Conservation (phyloP, 1,140 invertebrate genomes). For the Asobara japonica region DNA sequence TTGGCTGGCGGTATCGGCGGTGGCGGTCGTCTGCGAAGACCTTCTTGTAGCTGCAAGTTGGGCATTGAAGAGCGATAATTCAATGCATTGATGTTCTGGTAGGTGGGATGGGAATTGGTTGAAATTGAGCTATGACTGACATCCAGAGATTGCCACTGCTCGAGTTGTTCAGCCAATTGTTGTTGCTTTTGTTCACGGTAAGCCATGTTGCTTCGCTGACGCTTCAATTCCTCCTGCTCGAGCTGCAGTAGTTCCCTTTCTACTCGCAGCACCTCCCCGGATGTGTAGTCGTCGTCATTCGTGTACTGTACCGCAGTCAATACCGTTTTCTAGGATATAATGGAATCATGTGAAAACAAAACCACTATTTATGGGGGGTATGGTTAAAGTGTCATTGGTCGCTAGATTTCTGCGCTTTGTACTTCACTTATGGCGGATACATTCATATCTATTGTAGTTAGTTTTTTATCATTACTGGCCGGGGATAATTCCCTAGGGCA, state of each 20-base stretch:
- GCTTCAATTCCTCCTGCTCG: conserved; percentile 80
- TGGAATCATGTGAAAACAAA: not conserved
- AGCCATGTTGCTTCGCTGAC: conserved; percentile 76
- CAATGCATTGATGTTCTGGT: conserved; percentile 51
- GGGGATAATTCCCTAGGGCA: too few species aligned
- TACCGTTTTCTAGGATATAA: conserved; percentile 47
- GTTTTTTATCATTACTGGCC: too few species aligned
- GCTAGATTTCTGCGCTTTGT: too few species aligned
- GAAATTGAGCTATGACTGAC: conserved; percentile 49
- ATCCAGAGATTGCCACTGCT: conserved; percentile 63
- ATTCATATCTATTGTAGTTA: too few species aligned
- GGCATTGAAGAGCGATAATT: conserved; percentile 78
- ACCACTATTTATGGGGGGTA: not conserved
- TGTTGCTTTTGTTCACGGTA: conserved; percentile 69
- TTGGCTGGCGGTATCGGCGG: conserved; percentile 67
- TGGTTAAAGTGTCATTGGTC: not conserved
- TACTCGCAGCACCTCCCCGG: conserved; percentile 76
- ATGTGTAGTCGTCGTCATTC: conserved; percentile 59
- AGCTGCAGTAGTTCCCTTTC: conserved; percentile 79
- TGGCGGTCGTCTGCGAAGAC: conserved; percentile 56
- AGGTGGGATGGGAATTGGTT: conserved; percentile 11
- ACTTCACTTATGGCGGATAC: too few species aligned
- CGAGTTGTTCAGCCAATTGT: conserved; percentile 57
- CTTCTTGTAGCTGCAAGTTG: conserved; percentile 69
- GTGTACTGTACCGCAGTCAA: conserved; percentile 44